Conservation (phyloP, 1,140 invertebrate species). For the Plutomurus gul region DNA sequence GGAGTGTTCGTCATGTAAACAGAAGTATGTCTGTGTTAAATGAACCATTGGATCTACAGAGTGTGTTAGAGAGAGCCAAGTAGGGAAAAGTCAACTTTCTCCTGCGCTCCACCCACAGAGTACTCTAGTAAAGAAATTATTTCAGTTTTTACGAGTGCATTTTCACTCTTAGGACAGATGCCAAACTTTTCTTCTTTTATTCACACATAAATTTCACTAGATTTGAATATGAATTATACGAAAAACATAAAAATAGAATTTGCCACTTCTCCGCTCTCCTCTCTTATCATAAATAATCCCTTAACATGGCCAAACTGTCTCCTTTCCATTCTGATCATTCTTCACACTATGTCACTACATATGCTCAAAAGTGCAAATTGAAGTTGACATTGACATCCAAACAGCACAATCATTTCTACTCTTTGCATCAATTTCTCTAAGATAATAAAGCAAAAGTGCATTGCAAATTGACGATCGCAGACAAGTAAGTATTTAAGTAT, state of each 20-base stretch:
- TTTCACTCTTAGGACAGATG: slow-evolving; percentile 14
- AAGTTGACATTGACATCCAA: no score
- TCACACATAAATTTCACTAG: not conserved
- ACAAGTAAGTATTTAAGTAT: no score
- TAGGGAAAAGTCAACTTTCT: not conserved
- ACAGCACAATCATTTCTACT: no score
- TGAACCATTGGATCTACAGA: no score
- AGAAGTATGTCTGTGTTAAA: no score
- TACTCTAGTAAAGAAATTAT: not conserved
- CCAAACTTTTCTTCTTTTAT: slow-evolving; percentile 10
- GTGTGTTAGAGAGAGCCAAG: no score
- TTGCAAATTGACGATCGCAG: no score
- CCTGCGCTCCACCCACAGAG: not conserved
- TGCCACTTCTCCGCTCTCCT: no score
- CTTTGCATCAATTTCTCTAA: no score
- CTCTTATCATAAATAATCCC: not conserved
- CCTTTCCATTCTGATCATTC: not conserved
- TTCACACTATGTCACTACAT: not conserved
- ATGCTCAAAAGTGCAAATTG: not conserved
- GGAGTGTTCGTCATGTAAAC: no score
- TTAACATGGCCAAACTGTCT: not conserved
- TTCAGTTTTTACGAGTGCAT: not conserved
- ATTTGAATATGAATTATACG: not conserved
- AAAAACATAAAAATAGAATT: not conserved
- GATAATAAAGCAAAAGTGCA: no score